Evolutionary conservation across 2,797 vertebrate species (phyloP).

Genomic region (Nannoperca obscura): DNA sequence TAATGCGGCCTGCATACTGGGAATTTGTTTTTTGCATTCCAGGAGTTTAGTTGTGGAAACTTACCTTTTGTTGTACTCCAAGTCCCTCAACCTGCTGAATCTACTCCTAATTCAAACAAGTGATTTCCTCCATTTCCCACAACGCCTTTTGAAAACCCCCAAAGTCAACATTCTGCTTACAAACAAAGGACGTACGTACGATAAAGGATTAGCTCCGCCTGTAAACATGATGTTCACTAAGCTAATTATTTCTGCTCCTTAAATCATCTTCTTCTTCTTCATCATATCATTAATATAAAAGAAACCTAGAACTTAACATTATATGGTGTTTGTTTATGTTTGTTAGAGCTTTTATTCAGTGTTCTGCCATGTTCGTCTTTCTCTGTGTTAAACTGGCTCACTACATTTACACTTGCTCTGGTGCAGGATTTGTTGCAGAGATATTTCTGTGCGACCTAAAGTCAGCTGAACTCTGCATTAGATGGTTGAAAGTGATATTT

Average conservation of each 20-base stretch:
- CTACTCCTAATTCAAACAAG: not conserved
- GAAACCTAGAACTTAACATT: no score
- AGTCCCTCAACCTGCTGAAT: not conserved
- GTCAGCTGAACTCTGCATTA: not conserved
- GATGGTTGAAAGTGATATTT: not conserved
- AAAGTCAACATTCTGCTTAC: not conserved
- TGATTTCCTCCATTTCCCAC: slow-evolving; percentile 11
- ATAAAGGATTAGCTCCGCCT: no score
- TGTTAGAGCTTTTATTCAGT: not conserved
- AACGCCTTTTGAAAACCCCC: not conserved
- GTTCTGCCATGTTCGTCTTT: not conserved
- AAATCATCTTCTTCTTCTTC: not conserved
- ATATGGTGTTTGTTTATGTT: not conserved
- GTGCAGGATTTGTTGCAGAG: not conserved
- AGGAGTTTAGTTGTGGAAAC: slow-evolving; percentile 11
- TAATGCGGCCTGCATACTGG: not conserved
- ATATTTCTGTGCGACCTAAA: not conserved
- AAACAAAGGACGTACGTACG: no score
- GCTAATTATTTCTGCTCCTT: not conserved
- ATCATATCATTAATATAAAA: not conserved
- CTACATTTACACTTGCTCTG: not conserved
- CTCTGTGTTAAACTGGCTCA: slow-evolving; percentile 6
- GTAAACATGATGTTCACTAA: no score
- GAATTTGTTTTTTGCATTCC: slow-evolving; percentile 29
- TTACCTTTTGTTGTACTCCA: slow-evolving; percentile 42